Base-by-base conservation (phyloP, 2,113 vertebrate species). In the Stomatorhinus ivindoensis region DNA sequence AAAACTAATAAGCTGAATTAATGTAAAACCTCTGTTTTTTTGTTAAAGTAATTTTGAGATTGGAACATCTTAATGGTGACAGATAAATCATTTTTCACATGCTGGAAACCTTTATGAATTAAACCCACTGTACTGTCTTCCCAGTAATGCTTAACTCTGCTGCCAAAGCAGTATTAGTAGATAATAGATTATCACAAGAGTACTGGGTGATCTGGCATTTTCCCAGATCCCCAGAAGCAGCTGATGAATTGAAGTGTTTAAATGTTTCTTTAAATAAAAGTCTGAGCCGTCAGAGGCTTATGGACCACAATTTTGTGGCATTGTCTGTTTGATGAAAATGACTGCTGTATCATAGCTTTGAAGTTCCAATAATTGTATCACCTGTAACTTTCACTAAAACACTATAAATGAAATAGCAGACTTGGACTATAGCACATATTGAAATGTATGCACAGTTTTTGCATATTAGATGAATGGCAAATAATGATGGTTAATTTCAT, bases 311-410 rank as follows among this genome's bases (percentile, higher is more conserved):
- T 86, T 85, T 48, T 5, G 88, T 55, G 88, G 80, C 51, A 87
- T 82, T 91, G 92, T 90, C 91, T 91, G 48, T 65, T 85, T 90
- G 82, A 91, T 42, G 65, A 44, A 87, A 86, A 87, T 88, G 88
- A 86, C 55, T 88, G 91, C 35, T 80, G 48, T 61, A 88, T 89
- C 82, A 51, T 89, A 69, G 86, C 91, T 90, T 91, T 90, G 89
- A 91, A 92, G 55, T 88, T 87, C 48, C 50, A 86, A 84, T 90
- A 55, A 85, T 83, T 86, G 73, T 85, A 24, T 44, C 46, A 53
- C 47, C 55, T 87, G 55, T 46, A 44, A 87, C 39, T 31, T 51
- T 53, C 5, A 53, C 11, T 86, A 11, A 7, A 87, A 13, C 21
- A 55, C 9, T 19, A 53, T 87, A 19, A 19, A 87, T 47, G 39